Percentiles rank a stretch among this genome's conserved stretches.
Conservation (phyloP, 2,113 vertebrate species). For the Misgurnus anguillicaudatus region DNA sequence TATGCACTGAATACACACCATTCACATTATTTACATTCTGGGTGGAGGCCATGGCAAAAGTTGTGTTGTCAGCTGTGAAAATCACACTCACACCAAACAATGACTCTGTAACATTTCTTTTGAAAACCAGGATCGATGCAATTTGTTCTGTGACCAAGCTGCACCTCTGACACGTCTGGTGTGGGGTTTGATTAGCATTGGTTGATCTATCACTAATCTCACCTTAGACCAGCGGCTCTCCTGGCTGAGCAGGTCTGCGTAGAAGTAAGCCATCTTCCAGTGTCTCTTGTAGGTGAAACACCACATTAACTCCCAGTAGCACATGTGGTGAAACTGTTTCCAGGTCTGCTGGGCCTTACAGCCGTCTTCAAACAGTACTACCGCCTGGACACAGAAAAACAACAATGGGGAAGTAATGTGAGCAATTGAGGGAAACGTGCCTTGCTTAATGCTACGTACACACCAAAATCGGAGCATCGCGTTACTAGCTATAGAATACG, state of each 20-base stretch:
- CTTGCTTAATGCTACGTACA: too few relatives aligned
- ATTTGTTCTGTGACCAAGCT: too few relatives aligned
- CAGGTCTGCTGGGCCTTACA: conserved; percentile 80
- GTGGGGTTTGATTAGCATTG: too few relatives aligned
- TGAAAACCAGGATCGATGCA: too few relatives aligned
- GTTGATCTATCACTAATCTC: background rate
- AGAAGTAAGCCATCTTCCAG: conserved; percentile 84
- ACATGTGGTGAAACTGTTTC: conserved; percentile 88
- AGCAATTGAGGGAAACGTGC: too few relatives aligned
- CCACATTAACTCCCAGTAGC: conserved; percentile 88
- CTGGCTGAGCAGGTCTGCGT: conserved; percentile 81
- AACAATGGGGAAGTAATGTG: background rate
- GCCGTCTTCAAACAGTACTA: conserved; percentile 79
- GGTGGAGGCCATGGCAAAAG: conserved; percentile 8
- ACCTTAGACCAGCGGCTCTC: conserved; percentile 85
- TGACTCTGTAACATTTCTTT: background rate
- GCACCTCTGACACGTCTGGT: too few relatives aligned
- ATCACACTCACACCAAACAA: background rate
- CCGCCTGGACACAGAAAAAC: conserved; percentile 67
- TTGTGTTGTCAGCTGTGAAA: background rate
- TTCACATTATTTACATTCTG: conserved; percentile 2
- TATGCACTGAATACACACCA: background rate
- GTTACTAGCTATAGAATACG: too few relatives aligned
- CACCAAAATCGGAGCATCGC: too few relatives aligned
- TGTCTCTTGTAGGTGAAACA: conserved; percentile 79